phyloP scores from a whole-genome alignment of 2,113 vertebrate species.

The Pseudorhombus dupliciocellatus region DNA sequence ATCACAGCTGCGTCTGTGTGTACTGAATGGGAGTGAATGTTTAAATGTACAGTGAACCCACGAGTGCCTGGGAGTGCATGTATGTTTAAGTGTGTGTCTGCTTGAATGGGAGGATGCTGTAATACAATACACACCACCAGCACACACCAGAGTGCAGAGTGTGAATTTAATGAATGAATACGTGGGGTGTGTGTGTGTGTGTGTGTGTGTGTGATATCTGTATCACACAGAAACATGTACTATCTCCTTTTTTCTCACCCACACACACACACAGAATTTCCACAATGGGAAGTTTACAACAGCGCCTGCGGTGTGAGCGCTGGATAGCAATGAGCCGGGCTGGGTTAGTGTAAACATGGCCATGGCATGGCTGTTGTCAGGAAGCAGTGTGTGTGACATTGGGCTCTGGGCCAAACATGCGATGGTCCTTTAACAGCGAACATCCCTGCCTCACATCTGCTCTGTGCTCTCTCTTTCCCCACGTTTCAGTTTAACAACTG shows the following conservation, averaged over 20 bases:
- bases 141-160: conserved; percentile 64
- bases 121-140: conserved; percentile 69
- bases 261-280: conserved; percentile 32
- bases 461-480: conserved; percentile 55
- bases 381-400: conserved; percentile 78
- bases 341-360: conserved; percentile 75
- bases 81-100: conserved; percentile 35
- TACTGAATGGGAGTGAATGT: conserved; percentile 73
- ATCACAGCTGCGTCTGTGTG: conserved; percentile 80
- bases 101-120: conserved; percentile 76
- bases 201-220: conserved; percentile 42
- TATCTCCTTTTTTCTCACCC: conserved; percentile 1
- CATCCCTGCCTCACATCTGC: conserved; percentile 68
- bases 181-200: conserved; percentile 41
- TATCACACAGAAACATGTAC: conserved; percentile 18
- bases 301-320: conserved; percentile 36
- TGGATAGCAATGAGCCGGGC: conserved; percentile 46
- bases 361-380: conserved; percentile 78
- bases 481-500: conserved; percentile 39
- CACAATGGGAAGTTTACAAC: conserved; percentile 39
- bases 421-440: conserved; percentile 52
- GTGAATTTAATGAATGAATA: conserved; percentile 78
- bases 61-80: conserved; percentile 59
- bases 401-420: conserved; percentile 69
- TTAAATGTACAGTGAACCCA: conserved; percentile 76